These are phyloP conservation scores for Sminthurinus aureus DNA, from an alignment of 2,888 invertebrate genomes.

Conservation along the genomic window DNA sequence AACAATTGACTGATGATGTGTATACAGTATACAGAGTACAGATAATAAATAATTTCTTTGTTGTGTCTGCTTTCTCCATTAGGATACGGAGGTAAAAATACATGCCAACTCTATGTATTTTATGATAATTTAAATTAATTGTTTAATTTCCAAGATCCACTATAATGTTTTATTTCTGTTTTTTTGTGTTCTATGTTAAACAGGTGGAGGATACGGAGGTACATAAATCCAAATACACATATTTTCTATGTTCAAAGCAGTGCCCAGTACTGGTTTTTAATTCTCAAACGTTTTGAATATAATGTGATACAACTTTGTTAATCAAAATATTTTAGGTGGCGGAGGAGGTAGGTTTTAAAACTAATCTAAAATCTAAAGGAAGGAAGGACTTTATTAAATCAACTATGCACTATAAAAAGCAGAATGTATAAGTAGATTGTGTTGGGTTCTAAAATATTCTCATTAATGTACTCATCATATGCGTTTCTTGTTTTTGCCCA, in stretches of 20 bases:
- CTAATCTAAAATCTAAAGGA: neutral
- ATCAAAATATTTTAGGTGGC: too few species aligned
- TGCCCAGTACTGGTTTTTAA: too few species aligned
- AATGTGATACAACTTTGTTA: too few species aligned
- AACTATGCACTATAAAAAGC: neutral
- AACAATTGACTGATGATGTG: neutral
- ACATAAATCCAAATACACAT: too few species aligned
- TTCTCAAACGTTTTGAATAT: too few species aligned
- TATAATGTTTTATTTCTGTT: too few species aligned
- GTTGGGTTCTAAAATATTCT: neutral
- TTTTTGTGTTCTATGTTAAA: too few species aligned
- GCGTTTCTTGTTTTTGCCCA: neutral
- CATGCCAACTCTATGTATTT: neutral
- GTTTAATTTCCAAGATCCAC: neutral
- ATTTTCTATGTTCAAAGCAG: too few species aligned
- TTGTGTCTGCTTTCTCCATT: neutral
- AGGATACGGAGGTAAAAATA: neutral
- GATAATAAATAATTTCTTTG: too few species aligned
- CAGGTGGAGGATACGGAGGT: too few species aligned
- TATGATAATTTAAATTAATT: neutral
- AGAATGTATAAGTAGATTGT: neutral
- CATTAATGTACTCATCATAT: neutral
- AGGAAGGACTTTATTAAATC: neutral
- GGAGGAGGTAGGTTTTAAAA: constrained; percentile 34
- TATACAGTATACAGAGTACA: too few species aligned